phyloP scores from a whole-genome alignment of 2,797 vertebrate genomes.

The Macropus fuliginosus region DNA sequence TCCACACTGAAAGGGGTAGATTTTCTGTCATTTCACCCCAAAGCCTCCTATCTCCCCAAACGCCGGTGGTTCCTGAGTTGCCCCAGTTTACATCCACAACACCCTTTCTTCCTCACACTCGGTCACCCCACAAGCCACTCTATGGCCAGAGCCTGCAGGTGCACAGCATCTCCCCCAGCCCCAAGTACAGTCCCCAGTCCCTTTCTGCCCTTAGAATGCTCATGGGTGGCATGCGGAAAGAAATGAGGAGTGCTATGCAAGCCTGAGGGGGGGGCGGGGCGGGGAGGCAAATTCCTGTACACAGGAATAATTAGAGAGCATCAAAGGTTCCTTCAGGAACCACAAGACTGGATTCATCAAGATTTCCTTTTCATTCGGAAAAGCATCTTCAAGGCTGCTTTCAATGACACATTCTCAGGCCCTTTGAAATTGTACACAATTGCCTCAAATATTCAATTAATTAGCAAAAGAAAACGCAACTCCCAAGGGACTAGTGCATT shows the following conservation, averaged over 20 bases:
- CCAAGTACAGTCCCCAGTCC: neutral
- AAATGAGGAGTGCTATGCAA: neutral
- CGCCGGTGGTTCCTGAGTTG: neutral
- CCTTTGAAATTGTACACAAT: slow-evolving; percentile 68
- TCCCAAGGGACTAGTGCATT: slow-evolving; percentile 66
- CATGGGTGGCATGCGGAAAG: neutral
- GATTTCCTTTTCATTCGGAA: neutral
- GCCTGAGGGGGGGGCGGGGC: neutral
- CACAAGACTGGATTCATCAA: neutral
- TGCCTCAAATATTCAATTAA: slow-evolving; percentile 71
- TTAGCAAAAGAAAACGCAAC: slow-evolving; percentile 70
- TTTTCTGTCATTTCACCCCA: neutral
- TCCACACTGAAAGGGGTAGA: neutral
- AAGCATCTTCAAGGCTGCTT: neutral
- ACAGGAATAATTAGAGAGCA: neutral
- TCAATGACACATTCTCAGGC: slow-evolving; percentile 43
- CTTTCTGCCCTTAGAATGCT: too few relatives aligned
- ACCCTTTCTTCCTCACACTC: neutral
- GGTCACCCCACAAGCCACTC: neutral
- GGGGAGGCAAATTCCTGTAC: neutral
- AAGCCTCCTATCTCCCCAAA: neutral
- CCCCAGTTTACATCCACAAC: neutral
- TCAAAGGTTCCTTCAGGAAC: neutral
- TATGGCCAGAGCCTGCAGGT: neutral
- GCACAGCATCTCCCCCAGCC: neutral